Evolutionary conservation across 2,888 invertebrate species (phyloP), one percentile per base, ranked within the genome.

Genomic region (Mycalesis mineus): DNA sequence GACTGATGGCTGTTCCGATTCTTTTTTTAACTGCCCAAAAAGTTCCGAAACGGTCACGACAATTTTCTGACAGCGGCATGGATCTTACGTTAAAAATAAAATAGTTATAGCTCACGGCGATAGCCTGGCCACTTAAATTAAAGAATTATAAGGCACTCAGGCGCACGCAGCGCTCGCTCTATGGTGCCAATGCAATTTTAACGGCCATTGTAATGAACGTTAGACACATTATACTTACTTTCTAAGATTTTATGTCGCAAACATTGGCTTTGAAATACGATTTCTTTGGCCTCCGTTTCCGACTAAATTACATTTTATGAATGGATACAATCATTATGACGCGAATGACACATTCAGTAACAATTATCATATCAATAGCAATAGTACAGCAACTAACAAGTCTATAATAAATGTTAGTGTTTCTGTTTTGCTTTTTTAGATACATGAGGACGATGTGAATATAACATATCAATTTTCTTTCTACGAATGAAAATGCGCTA

Each of bases 21-120:
- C 77, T 81, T 82, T 82, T 80, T 84, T 78, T 82, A 81, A 78
- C 74, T 69, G 68, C 70, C 70, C 71, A 71, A 73, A 78, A 76
- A 73, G 70, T 72, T 69, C 68, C 59, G 71, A 74, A 73, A 74
- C 73, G 66, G 73, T 74, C 74, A 71, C 67, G 66, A 68, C 66
- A 67, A 69, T 72, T 72, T 70, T 72, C 37, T 36, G 49, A 39
- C 36, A 17, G 29, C 42, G 52, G 52, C 52, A n/a, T 41, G 47
- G 57, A 52, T 31, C 39, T 41, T 22, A 41, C 36, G 45, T 47
- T 44, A 45, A 52, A 51, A 51, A 45, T 45, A 51, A 31, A 42
- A 52, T 52, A 7, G 13, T 28, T n/a, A 52, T 36, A 17, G 41
- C 42, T 52, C 13, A 42, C 7, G 41, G 41, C 31, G 31, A n/a